phyloP scores from a whole-genome alignment of 2,888 invertebrate genomes.

The Synergus laeviventris region DNA sequence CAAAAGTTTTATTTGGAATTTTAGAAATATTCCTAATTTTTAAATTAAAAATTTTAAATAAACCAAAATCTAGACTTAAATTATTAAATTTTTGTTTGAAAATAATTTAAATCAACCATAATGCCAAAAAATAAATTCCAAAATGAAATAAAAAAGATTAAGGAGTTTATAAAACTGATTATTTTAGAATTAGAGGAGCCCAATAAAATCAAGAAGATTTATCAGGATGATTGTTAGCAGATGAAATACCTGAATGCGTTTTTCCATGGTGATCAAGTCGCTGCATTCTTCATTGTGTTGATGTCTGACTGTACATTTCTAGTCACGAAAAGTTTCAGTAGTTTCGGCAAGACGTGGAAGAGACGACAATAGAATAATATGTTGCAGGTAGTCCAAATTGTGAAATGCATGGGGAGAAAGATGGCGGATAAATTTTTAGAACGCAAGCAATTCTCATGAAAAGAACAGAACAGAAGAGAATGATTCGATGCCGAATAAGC shows the following conservation, averaged over 20 bases:
- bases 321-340: conserved; percentile 69
- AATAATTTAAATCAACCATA: background rate
- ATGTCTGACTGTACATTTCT: conserved; percentile 94
- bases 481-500: conserved; percentile 42
- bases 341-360: background rate
- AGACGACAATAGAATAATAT: conserved; percentile 26
- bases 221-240: conserved; percentile 58
- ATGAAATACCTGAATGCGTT: conserved; percentile 83
- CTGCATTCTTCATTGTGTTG: conserved; percentile 96
- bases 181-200: background rate
- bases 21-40: no score
- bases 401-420: conserved; percentile 47
- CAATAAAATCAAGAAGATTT: background rate
- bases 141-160: background rate
- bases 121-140: background rate
- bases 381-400: conserved; percentile 43
- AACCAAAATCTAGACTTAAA: no score
- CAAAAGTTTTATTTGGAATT: no score
- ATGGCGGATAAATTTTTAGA: conserved; percentile 20
- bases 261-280: conserved; percentile 95
- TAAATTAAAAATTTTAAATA: no score
- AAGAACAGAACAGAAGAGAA: background rate
- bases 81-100: no score
- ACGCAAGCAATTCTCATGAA: conserved; percentile 14
- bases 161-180: background rate